Base-by-base conservation (phyloP, 2,113 vertebrate genomes). In the Toxotes chatareus region DNA sequence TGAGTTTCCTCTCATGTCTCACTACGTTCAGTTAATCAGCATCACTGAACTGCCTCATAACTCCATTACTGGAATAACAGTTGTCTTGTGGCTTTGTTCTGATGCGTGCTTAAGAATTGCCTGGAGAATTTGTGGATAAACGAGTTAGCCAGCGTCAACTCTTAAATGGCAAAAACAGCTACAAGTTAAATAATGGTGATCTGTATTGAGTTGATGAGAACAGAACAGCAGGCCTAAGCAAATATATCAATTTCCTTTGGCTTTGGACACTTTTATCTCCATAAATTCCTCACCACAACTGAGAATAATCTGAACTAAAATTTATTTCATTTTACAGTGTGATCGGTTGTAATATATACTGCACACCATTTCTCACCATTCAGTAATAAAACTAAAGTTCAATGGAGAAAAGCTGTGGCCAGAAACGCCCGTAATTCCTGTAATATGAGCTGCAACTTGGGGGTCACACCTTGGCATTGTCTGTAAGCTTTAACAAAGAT, bases 1-100 rank as follows among this genome's bases (percentile, higher is more conserved):
- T 85, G 82, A 86, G 62, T 93, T 88, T 83, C 76, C 32, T 14
- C 70, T 65, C 73, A 79, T 55, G 51, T 67, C 72, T 89, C 69
- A 82, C 76, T 84, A 53, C 19, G 7, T 71, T 82, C 64, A 86
- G 82, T 85, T 75, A 76, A 87, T 83, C 71, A 86, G 59, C 64
- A 65, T 85, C 66, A 77, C 53, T 75, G 66, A 86, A 82, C 65
- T 84, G 55, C 69, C 64, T 61, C 55, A 59, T 72, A 66, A 82
- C 40, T 88, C 34, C 70, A 67, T 88, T 80, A 73, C 47, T 68
- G 10, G 42, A 51, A 4, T 62, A 27, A 59, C 32, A 74, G 27
- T 71, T 49, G 21, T 68, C 7, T 47, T 64, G 46, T 65, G 81
- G 71, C 27, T 90, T 82, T 55, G 14, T 70, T 42, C 31, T 27